A percentile compares a stretch with the other conserved stretches of the same genome.
phyloP scores from a whole-genome alignment of 2,797 vertebrate genomes.

The Tinamus major region DNA sequence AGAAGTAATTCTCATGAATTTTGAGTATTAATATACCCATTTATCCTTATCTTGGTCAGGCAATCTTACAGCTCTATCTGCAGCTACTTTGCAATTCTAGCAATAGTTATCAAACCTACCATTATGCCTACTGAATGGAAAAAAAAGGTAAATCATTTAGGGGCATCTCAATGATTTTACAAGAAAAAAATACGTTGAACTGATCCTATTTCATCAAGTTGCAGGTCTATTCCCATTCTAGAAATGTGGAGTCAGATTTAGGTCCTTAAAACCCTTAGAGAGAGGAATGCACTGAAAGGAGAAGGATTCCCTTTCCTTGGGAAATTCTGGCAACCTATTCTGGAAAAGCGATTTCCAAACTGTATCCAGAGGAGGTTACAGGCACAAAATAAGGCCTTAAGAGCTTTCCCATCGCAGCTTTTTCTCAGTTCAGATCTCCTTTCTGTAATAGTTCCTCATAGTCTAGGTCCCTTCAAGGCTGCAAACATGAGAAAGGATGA shows the following conservation, averaged over 20 bases:
- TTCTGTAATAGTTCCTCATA: fast-evolving
- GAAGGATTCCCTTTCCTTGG: not conserved
- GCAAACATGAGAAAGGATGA: not conserved
- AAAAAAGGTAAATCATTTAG: not conserved
- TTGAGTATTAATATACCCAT: not conserved
- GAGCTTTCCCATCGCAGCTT: not conserved
- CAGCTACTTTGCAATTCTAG: slow-evolving; percentile 27
- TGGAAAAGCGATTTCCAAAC: not conserved
- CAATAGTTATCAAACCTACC: not conserved
- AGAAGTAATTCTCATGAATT: not conserved
- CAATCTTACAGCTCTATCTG: not conserved
- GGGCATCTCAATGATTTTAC: not conserved
- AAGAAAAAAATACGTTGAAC: not conserved
- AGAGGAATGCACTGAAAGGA: not conserved
- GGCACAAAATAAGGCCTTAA: not conserved
- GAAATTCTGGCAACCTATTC: not conserved
- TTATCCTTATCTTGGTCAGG: slow-evolving; percentile 1
- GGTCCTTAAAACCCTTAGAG: not conserved
- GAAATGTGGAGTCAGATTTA: not conserved
- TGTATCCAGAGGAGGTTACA: not conserved
- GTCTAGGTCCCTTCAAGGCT: not conserved
- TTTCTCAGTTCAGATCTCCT: not conserved
- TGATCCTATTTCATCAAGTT: not conserved
- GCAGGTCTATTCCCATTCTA: not conserved
- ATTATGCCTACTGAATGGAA: not conserved